These are phyloP conservation scores for Danio choprae DNA, from an alignment of 2,797 vertebrate genomes.

Conservation along the genomic window DNA sequence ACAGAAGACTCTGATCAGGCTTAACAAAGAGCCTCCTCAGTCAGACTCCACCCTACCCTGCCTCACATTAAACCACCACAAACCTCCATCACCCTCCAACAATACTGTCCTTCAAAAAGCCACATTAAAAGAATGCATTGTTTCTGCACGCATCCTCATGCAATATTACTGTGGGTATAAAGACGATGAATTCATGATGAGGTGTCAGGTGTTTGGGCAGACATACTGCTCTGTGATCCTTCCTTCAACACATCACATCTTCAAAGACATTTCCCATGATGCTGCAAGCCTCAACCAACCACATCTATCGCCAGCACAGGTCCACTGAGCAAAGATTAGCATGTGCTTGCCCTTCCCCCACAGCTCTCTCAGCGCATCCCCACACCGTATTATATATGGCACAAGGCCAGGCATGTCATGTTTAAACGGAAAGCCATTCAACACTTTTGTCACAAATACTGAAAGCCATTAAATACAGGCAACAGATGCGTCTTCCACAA, in stretches of 20 bases:
- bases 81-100: background rate
- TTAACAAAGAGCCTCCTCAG: constrained; percentile 27
- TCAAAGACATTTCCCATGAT: constrained; percentile 50
- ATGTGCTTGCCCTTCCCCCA: constrained; percentile 27
- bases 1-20: background rate
- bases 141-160: constrained; percentile 35
- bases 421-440: background rate
- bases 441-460: background rate
- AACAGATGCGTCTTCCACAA: background rate
- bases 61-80: background rate
- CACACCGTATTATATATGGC: constrained; percentile 7
- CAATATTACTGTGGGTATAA: constrained; percentile 69
- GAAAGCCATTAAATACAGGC: constrained; percentile 6
- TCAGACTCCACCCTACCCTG: background rate
- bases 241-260: constrained; percentile 53
- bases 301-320: background rate
- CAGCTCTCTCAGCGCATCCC: constrained; percentile 6
- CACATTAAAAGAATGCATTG: background rate
- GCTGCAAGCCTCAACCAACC: constrained; percentile 23
- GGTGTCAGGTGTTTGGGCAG: constrained; percentile 60
- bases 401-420: constrained; percentile 19
- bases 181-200: constrained; percentile 71
- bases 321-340: constrained; percentile 33
- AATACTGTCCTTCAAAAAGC: background rate
- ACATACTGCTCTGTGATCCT: constrained; percentile 56